These are phyloP conservation scores for Amblyopsis rosae DNA, from an alignment of 2,113 vertebrate species.

Conservation along the genomic window DNA sequence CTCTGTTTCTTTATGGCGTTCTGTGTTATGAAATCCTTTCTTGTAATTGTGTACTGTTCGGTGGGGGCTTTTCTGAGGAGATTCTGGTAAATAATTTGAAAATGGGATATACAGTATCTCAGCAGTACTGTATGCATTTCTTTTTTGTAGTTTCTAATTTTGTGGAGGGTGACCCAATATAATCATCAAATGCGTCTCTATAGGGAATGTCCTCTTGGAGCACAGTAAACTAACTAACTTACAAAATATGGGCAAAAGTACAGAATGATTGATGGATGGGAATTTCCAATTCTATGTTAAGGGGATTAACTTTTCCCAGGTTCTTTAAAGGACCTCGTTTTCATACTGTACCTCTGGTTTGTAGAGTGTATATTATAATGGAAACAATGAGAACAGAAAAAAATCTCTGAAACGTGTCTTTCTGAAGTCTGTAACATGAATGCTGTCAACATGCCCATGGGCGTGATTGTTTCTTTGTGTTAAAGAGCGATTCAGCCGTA, in stretches of 20 bases:
- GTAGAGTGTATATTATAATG: too few species aligned
- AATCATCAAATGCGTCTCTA: slow-evolving; percentile 9
- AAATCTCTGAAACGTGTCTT: too few species aligned
- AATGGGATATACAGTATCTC: background rate
- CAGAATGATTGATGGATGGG: slow-evolving; percentile 16
- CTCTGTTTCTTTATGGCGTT: too few species aligned
- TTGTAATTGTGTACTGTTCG: background rate
- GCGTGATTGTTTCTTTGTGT: too few species aligned
- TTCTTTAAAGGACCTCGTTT: background rate
- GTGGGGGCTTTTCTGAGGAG: background rate
- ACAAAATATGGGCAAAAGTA: slow-evolving; percentile 10
- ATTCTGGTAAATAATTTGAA: background rate
- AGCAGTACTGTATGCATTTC: too few species aligned
- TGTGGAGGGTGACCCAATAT: background rate
- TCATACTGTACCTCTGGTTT: too few species aligned
- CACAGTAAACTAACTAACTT: too few species aligned
- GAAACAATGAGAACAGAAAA: too few species aligned
- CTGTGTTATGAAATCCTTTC: background rate
- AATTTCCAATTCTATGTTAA: slow-evolving; percentile 1
- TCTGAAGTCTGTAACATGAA: too few species aligned
- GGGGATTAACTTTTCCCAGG: background rate
- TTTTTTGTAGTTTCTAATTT: background rate
- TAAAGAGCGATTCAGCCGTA: too few species aligned
- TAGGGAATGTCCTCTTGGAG: too few species aligned
- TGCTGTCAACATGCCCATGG: too few species aligned